Percentiles rank a stretch among this genome's conserved stretches.
phyloP scores from a whole-genome alignment of 2,888 invertebrate species.

The Hypena proboscidalis region DNA sequence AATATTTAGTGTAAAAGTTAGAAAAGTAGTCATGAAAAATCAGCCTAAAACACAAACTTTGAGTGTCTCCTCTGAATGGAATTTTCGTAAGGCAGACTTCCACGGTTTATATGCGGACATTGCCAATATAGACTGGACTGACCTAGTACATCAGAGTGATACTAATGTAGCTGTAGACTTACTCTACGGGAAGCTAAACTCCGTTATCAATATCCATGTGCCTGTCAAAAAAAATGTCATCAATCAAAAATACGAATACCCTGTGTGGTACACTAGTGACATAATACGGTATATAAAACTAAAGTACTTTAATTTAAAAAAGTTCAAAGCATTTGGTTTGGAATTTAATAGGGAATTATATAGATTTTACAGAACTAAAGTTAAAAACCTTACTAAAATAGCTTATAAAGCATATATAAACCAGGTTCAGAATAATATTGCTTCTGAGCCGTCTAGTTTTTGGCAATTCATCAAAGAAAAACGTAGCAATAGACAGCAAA shows the following conservation, averaged over 20 bases:
- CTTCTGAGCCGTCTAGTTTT: background rate
- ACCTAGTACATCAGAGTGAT: background rate
- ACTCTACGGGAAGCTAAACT: background rate
- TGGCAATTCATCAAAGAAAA: conserved; percentile 8
- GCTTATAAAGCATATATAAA: conserved; percentile 3
- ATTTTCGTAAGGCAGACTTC: conserved; percentile 1
- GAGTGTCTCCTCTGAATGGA: background rate
- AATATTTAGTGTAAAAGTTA: no score
- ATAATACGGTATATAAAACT: conserved; percentile 3
- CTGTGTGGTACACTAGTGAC: background rate
- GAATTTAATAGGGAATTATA: conserved; percentile 5
- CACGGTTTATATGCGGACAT: background rate
- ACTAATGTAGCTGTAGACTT: conserved; percentile 1
- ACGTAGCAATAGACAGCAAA: conserved; percentile 1
- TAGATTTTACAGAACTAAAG: conserved; percentile 5
- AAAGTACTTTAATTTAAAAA: conserved; percentile 4
- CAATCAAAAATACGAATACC: background rate
- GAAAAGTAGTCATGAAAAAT: background rate
- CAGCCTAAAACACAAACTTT: background rate
- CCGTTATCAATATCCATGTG: background rate
- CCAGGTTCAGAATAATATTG: background rate
- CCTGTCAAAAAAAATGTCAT: background rate
- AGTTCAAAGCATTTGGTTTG: background rate
- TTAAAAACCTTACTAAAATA: background rate
- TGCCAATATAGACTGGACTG: conserved; percentile 1